Evolutionary conservation across 2,888 invertebrate species (phyloP).

Genomic region (Zootermopsis nevadensis): DNA sequence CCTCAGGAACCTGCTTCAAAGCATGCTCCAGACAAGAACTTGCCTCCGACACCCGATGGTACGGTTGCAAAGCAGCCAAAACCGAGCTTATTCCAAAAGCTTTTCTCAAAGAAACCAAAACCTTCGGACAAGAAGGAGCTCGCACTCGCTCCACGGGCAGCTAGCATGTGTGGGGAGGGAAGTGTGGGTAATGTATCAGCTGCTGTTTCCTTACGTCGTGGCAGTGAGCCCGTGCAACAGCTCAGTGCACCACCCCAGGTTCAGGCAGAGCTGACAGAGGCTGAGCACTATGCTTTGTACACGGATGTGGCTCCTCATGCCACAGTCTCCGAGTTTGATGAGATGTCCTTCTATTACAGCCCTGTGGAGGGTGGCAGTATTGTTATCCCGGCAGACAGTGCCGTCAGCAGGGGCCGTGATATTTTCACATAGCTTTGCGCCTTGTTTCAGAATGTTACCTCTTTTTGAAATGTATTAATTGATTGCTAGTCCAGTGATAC

Average conservation of each 20-base stretch:
- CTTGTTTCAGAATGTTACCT: neutral
- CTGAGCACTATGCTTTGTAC: constrained; percentile 89
- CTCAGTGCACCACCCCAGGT: constrained; percentile 55
- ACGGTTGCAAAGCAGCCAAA: constrained; percentile 40
- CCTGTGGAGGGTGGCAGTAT: constrained; percentile 84
- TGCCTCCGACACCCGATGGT: constrained; percentile 45
- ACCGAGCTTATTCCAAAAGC: constrained; percentile 55
- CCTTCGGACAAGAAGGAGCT: constrained; percentile 37
- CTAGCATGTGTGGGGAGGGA: constrained; percentile 41
- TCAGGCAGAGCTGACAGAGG: constrained; percentile 79
- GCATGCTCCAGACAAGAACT: constrained; percentile 43
- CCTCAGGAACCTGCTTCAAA: constrained; percentile 11
- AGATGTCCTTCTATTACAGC: constrained; percentile 87
- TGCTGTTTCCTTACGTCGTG: constrained; percentile 40
- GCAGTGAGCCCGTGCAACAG: constrained; percentile 22
- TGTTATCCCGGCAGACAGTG: constrained; percentile 58
- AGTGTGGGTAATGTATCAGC: constrained; percentile 45
- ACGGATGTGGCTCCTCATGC: constrained; percentile 88
- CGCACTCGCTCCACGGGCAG: neutral
- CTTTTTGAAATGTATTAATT: constrained; percentile 7
- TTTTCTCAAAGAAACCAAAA: constrained; percentile 54
- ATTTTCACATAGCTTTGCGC: constrained; percentile 46
- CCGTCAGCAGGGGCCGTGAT: constrained; percentile 40
- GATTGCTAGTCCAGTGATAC: constrained; percentile 16
- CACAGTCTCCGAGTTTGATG: constrained; percentile 88